Conservation (phyloP, 2,888 invertebrate species). For the Aporophyla nigra region DNA sequence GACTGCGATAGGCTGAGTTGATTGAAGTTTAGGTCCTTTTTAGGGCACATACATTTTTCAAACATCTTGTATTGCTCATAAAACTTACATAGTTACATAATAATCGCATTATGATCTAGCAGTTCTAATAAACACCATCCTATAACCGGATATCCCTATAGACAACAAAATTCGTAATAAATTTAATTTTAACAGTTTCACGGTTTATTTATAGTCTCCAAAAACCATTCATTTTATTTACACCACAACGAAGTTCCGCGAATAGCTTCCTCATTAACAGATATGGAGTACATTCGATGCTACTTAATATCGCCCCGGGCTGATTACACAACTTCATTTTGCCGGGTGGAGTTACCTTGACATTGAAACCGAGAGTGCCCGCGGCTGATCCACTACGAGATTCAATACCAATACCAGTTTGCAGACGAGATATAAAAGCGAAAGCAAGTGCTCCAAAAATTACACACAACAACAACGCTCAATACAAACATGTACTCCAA, state of each 20-base stretch:
- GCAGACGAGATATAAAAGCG: conserved; percentile 85
- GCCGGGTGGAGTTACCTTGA: conserved; percentile 79
- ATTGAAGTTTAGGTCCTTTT: neutral
- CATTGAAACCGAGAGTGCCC: conserved; percentile 83
- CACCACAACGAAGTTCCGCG: conserved; percentile 65
- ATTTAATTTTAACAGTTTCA: conserved; percentile 19
- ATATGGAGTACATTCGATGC: conserved; percentile 44
- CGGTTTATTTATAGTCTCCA: conserved; percentile 4
- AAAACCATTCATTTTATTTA: conserved; percentile 33
- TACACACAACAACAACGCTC: conserved; percentile 81
- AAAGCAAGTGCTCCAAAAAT: conserved; percentile 84
- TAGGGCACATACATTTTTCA: neutral
- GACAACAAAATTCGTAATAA: neutral
- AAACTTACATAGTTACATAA: neutral
- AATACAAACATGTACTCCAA: conserved; percentile 88
- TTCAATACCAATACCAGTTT: conserved; percentile 83
- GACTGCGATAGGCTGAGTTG: no score
- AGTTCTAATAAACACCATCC: neutral
- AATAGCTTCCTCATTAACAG: conserved; percentile 69
- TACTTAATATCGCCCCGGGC: conserved; percentile 44
- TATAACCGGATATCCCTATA: conserved; percentile 7
- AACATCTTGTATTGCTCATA: neutral
- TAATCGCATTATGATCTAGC: neutral
- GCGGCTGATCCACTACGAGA: conserved; percentile 72
- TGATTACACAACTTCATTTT: conserved; percentile 74